phyloP scores from a whole-genome alignment of 2,797 vertebrate species.

The Podarcis siculus region DNA sequence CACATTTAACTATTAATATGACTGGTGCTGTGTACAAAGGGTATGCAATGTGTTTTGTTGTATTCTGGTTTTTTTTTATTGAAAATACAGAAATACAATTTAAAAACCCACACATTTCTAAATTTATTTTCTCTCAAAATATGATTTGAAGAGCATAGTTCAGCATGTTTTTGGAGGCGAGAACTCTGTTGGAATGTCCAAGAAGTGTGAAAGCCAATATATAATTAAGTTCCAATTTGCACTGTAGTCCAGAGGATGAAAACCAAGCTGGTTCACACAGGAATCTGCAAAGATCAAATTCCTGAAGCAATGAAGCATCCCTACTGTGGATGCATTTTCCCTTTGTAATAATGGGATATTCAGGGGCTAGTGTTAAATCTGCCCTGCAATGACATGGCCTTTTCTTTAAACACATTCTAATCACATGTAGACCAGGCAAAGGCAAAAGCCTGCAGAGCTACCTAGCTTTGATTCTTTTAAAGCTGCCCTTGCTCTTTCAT shows the following conservation, averaged over 20 bases:
- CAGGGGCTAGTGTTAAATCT: not conserved
- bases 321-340: not conserved
- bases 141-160: not conserved
- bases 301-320: not conserved
- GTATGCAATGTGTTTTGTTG: too few relatives aligned
- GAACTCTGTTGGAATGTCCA: not conserved
- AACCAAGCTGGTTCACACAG: not conserved
- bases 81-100: not conserved
- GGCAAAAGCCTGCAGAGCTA: conserved; percentile 24
- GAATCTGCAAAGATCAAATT: not conserved
- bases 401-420: conserved; percentile 27
- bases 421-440: not conserved
- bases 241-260: too few relatives aligned
- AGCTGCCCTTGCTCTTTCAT: conserved; percentile 17
- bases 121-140: not conserved
- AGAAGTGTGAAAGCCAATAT: not conserved
- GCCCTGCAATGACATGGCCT: not conserved
- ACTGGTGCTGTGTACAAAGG: too few relatives aligned
- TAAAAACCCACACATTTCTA: not conserved
- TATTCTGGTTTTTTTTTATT: too few relatives aligned
- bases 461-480: conserved; percentile 51
- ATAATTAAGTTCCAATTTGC: not conserved
- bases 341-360: not conserved
- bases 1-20: too few relatives aligned
- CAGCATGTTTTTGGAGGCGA: not conserved